Evolutionary conservation across 2,888 invertebrate genomes (phyloP).

Genomic region (Theretra japonica): DNA sequence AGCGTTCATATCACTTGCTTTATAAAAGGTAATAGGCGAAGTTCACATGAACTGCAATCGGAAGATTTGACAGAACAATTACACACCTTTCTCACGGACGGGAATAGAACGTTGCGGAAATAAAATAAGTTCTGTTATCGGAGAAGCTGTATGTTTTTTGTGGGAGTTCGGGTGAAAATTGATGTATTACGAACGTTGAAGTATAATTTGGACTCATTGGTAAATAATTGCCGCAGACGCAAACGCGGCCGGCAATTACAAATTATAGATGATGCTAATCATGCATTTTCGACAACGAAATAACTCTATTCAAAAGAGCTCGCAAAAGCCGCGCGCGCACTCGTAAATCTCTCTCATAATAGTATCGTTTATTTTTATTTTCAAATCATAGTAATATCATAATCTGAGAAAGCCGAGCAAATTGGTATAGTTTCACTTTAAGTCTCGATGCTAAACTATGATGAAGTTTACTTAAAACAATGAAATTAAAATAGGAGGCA

Average conservation of each 20-base stretch:
- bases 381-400: not conserved
- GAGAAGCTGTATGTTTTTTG: conserved; percentile 12
- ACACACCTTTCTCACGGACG: conserved; percentile 24
- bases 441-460: conserved; percentile 32
- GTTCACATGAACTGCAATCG: conserved; percentile 25
- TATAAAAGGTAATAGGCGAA: conserved; percentile 24
- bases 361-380: conserved; percentile 11
- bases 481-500: conserved; percentile 37
- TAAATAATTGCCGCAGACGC: not conserved
- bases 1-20: conserved; percentile 4
- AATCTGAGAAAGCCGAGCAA: conserved; percentile 22
- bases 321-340: not conserved
- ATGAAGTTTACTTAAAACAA: conserved; percentile 34
- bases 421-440: conserved; percentile 17
- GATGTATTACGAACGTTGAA: conserved; percentile 15
- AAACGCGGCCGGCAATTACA: conserved; percentile 4
- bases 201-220: conserved; percentile 21
- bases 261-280: conserved; percentile 11
- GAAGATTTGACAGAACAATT: conserved; percentile 31
- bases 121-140: conserved; percentile 24
- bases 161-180: conserved; percentile 8
- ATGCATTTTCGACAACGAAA: conserved; percentile 1
- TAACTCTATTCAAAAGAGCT: conserved; percentile 9
- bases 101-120: conserved; percentile 21
- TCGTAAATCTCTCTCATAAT: not conserved